These are phyloP conservation scores for Apoda limacodes DNA, from an alignment of 2,888 invertebrate species.

Conservation along the genomic window DNA sequence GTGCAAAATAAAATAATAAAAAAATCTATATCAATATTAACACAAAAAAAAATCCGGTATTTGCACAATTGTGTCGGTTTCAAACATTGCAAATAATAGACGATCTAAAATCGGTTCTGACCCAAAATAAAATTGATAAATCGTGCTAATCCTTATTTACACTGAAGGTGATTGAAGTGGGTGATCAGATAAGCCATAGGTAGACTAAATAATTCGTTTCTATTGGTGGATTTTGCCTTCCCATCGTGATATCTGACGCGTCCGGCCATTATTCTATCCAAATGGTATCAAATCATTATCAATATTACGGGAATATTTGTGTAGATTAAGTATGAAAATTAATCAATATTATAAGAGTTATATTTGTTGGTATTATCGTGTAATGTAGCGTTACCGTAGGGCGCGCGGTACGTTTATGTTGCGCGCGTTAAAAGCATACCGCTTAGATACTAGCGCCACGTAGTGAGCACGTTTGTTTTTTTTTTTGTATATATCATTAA, in stretches of 20 bases:
- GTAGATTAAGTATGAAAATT: constrained; percentile 21
- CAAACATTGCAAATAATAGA: constrained; percentile 31
- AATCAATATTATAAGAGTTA: constrained; percentile 20
- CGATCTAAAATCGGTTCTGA: constrained; percentile 45
- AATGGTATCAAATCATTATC: constrained; percentile 25
- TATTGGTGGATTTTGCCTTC: constrained; percentile 39
- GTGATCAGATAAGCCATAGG: constrained; percentile 48
- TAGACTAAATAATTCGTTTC: constrained; percentile 38
- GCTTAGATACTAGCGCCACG: no score
- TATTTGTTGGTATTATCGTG: constrained; percentile 1
- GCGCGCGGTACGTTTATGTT: no score
- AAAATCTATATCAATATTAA: constrained; percentile 26
- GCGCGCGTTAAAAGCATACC: no score
- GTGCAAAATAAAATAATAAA: constrained; percentile 33
- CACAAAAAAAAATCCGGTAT: constrained; percentile 26
- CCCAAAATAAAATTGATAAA: constrained; percentile 58
- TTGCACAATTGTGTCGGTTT: constrained; percentile 54
- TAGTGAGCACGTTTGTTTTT: no score
- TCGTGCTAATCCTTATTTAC: constrained; percentile 58
- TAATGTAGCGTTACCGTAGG: neutral
- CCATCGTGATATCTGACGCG: constrained; percentile 22
- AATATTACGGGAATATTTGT: constrained; percentile 22
- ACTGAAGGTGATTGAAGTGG: constrained; percentile 57
- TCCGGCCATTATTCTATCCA: constrained; percentile 15
- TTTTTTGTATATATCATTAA: no score